These are phyloP conservation scores for Hoplostethus mediterraneus DNA, from an alignment of 2,797 vertebrate species.

Conservation along the genomic window DNA sequence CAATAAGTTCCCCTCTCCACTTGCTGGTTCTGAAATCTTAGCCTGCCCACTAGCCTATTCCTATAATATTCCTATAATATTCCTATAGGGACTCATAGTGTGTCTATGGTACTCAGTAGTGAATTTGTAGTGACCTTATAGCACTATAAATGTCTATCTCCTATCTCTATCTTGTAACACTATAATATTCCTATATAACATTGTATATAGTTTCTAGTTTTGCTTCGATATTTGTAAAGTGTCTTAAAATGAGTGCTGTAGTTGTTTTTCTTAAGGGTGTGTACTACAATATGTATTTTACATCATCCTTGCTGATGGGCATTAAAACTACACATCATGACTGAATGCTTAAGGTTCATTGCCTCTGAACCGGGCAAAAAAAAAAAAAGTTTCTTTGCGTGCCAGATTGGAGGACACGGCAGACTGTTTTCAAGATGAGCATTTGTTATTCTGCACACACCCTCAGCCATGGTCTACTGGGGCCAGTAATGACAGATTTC, in stretches of 20 bases:
- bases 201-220: too few relatives aligned
- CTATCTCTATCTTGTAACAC: too few relatives aligned
- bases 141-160: neutral
- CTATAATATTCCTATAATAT: neutral
- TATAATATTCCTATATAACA: too few relatives aligned
- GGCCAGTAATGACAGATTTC: conserved; percentile 19
- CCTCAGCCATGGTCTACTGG: conserved; percentile 2
- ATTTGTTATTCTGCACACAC: conserved; percentile 2
- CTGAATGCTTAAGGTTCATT: neutral
- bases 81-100: neutral
- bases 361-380: neutral
- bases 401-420: conserved; percentile 4
- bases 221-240: too few relatives aligned
- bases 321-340: neutral
- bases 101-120: neutral
- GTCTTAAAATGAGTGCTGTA: too few relatives aligned
- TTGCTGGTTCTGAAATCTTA: neutral
- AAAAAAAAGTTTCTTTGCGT: neutral
- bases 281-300: too few relatives aligned
- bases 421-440: conserved; percentile 2
- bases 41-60: neutral
- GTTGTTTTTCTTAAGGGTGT: too few relatives aligned
- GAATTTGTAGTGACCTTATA: neutral
- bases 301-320: neutral
- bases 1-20: conserved; percentile 13